Evolutionary conservation across 2,797 vertebrate genomes (phyloP).

Genomic region (Pangasius larnaudii): DNA sequence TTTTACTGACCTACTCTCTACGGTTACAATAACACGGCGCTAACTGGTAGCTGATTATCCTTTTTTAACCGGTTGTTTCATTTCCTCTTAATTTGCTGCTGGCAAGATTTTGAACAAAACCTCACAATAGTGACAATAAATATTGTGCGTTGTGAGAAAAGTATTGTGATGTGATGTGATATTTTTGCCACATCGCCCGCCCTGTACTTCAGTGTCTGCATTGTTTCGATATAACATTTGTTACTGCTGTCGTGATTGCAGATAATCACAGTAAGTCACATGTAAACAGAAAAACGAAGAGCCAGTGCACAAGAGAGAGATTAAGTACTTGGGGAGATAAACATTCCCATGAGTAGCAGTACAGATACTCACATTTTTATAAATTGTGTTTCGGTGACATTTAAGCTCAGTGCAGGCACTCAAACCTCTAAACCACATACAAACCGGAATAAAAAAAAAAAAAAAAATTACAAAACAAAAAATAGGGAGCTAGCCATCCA

Average conservation of each 20-base stretch:
- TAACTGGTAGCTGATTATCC: not conserved
- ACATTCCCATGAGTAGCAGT: conserved; percentile 58
- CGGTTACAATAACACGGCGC: not conserved
- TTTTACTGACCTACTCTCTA: not conserved
- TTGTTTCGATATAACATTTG: not conserved
- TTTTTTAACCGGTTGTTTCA: not conserved
- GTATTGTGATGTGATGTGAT: not conserved
- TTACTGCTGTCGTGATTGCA: conserved; percentile 53
- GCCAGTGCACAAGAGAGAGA: conserved; percentile 39
- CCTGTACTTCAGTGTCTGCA: not conserved
- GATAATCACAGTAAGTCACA: conserved; percentile 58
- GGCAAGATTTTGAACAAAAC: not conserved
- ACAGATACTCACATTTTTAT: conserved; percentile 59
- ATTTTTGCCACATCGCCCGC: not conserved
- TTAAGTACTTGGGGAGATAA: conserved; percentile 38
- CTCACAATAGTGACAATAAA: not conserved
- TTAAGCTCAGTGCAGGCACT: conserved; percentile 67
- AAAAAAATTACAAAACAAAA: not conserved
- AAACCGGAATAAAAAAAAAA: conserved; percentile 44
- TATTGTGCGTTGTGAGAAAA: not conserved
- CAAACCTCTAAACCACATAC: conserved; percentile 44
- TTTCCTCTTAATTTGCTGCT: not conserved
- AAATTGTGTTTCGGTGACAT: conserved; percentile 64
- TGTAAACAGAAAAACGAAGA: conserved; percentile 62
- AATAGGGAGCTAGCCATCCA: not conserved